Evolutionary conservation across 2,113 vertebrate genomes (phyloP).

Genomic region (Corythornis cristatus): DNA sequence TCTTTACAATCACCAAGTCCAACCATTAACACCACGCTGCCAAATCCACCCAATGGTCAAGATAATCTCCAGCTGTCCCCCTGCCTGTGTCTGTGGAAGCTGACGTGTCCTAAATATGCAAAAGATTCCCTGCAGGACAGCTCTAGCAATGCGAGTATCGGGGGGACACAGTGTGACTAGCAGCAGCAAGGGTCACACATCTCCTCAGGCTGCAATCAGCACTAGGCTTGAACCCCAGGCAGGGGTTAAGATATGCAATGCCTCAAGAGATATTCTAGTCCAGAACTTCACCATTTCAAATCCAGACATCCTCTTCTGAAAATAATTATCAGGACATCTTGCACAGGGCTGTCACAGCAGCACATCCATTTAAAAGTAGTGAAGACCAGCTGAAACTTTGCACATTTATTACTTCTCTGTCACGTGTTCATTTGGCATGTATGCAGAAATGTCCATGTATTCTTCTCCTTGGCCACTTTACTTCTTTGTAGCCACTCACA

Average conservation of each 20-base stretch:
- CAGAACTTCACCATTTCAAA: not conserved
- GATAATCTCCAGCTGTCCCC: not conserved
- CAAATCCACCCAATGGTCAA: not conserved
- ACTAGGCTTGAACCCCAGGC: not conserved
- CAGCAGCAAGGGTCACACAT: not conserved
- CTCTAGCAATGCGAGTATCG: not conserved
- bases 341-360: not conserved
- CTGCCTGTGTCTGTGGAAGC: not conserved
- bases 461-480: not conserved
- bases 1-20: too few species aligned
- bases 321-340: not conserved
- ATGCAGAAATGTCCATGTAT: accelerated
- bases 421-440: not conserved
- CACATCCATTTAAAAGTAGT: not conserved
- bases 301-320: not conserved
- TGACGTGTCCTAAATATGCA: not conserved
- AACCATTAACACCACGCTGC: too few species aligned
- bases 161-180: not conserved
- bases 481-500: not conserved
- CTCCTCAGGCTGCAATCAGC: not conserved
- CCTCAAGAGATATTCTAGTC: not conserved
- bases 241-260: not conserved
- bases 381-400: not conserved
- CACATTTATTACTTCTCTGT: not conserved
- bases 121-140: not conserved